Percentiles rank a stretch among this genome's conserved stretches.
Conservation (phyloP, 2,888 invertebrate genomes). For the Petrophora chlorosata region DNA sequence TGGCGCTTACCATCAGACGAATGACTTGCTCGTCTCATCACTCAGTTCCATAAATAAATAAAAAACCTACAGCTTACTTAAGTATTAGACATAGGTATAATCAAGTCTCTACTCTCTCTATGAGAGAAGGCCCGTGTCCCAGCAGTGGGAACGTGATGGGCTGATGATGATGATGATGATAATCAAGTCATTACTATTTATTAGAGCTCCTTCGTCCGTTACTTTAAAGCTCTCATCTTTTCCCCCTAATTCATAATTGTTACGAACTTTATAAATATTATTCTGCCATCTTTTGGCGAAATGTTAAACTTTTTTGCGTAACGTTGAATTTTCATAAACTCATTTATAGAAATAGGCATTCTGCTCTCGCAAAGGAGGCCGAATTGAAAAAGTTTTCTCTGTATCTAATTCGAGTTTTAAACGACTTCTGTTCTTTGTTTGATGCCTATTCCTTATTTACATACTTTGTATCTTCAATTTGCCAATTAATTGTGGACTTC, state of each 20-base stretch:
- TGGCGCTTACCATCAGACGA: too few relatives aligned
- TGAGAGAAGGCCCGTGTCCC: too few relatives aligned
- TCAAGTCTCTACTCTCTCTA: too few relatives aligned
- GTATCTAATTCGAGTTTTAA: constrained; percentile 52
- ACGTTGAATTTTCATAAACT: constrained; percentile 54
- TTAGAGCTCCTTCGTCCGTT: too few relatives aligned
- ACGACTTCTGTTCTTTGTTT: constrained; percentile 40
- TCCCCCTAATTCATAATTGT: constrained; percentile 26
- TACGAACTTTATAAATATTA: constrained; percentile 15
- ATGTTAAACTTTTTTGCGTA: constrained; percentile 33
- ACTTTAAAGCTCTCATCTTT: too few relatives aligned
- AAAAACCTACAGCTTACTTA: too few relatives aligned
- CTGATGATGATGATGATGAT: too few relatives aligned
- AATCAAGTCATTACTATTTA: too few relatives aligned
- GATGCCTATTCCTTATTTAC: constrained; percentile 29
- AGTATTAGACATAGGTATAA: too few relatives aligned
- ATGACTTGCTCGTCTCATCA: too few relatives aligned
- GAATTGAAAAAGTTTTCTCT: constrained; percentile 66
- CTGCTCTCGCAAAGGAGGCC: constrained; percentile 49
- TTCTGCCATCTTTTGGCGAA: constrained; percentile 19
- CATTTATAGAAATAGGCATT: constrained; percentile 54
- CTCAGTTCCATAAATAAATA: too few relatives aligned
- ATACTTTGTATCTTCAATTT: constrained; percentile 23
- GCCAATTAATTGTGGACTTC: constrained; percentile 23
- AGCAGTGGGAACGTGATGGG: too few relatives aligned